Conservation (phyloP, 2,888 invertebrate species). For the Globia sparganii region DNA sequence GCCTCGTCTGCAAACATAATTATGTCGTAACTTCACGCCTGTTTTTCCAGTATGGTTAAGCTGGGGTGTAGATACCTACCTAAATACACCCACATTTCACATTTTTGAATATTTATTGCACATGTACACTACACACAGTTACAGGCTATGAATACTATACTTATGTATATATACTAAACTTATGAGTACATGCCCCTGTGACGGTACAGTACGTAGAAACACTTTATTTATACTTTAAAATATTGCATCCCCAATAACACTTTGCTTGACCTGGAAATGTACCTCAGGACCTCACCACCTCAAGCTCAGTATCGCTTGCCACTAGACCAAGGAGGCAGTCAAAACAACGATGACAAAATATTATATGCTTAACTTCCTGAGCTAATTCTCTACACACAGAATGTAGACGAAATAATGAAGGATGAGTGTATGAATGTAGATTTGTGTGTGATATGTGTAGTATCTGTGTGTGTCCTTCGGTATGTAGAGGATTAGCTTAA, state of each 20-base stretch:
- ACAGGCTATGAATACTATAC: background rate
- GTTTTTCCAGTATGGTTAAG: background rate
- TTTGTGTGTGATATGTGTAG: no score
- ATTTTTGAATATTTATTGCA: background rate
- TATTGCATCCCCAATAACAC: background rate
- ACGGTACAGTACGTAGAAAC: background rate
- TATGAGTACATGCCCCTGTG: background rate
- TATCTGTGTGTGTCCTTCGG: no score
- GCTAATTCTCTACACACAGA: no score
- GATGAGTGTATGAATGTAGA: no score
- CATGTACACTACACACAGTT: background rate
- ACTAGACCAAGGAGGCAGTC: background rate
- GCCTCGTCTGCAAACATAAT: background rate
- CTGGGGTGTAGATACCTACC: no score
- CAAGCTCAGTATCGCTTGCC: background rate
- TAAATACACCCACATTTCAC: background rate
- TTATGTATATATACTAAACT: background rate
- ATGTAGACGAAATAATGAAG: no score
- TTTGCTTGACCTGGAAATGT: background rate
- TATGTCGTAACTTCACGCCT: background rate
- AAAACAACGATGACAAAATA: background rate
- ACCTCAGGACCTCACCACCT: background rate
- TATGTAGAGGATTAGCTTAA: background rate
- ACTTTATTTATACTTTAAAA: background rate
- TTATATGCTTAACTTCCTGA: background rate